Percentiles rank a stretch among this genome's conserved stretches.
Conservation (phyloP, 2,888 invertebrate species). For the Agrotis segetum region DNA sequence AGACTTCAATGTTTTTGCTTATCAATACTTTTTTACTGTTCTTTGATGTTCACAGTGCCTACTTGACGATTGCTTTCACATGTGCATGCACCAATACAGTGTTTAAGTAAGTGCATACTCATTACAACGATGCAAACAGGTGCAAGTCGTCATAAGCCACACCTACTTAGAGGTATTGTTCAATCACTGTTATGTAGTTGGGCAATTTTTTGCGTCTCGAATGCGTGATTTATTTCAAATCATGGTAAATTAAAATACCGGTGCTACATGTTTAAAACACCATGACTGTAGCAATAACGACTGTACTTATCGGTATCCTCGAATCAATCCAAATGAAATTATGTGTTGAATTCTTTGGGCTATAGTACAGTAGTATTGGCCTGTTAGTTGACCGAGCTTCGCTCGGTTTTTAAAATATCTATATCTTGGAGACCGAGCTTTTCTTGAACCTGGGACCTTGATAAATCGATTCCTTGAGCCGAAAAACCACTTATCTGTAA, state of each 20-base stretch:
- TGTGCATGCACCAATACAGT: not conserved
- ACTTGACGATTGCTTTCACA: not conserved
- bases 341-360: constrained; percentile 2
- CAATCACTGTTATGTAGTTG: not conserved
- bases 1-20: constrained; percentile 25
- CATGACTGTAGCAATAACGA: not conserved
- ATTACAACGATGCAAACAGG: constrained; percentile 1
- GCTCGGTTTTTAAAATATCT: too few relatives aligned
- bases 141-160: constrained; percentile 16
- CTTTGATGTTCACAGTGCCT: constrained; percentile 21
- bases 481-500: too few relatives aligned
- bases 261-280: not conserved
- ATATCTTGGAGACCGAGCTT: too few relatives aligned
- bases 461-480: too few relatives aligned
- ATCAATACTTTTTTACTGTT: constrained; percentile 13
- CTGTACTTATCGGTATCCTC: not conserved
- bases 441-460: too few relatives aligned
- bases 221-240: constrained; percentile 7
- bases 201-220: not conserved
- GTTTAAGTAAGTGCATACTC: not conserved
- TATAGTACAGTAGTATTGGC: too few relatives aligned
- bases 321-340: not conserved
- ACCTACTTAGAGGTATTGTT: not conserved
- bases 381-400: too few relatives aligned
- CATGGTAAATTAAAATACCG: constrained; percentile 8